Percentiles rank a stretch among this genome's conserved stretches.
phyloP scores from a whole-genome alignment of 2,797 vertebrate species.

The Nyctibius grandis region DNA sequence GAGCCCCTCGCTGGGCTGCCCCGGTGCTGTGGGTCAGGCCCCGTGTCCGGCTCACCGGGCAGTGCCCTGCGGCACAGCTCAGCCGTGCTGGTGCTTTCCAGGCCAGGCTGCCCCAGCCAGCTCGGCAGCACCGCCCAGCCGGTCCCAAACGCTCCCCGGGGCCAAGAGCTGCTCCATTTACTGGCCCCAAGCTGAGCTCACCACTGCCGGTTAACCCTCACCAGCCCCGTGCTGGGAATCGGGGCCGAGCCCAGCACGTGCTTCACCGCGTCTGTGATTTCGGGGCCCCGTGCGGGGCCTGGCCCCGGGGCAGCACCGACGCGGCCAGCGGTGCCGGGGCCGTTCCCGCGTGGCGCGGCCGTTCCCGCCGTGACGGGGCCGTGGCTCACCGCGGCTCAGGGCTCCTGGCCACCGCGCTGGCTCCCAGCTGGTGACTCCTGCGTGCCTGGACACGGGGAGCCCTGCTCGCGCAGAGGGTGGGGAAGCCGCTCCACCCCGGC shows the following conservation, averaged over 20 bases:
- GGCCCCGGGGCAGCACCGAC: background rate
- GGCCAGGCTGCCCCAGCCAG: background rate
- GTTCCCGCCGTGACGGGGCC: background rate
- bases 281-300: background rate
- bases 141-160: background rate
- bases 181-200: background rate
- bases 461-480: background rate
- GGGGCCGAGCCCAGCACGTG: background rate
- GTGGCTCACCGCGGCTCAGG: background rate
- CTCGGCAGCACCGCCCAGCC: background rate
- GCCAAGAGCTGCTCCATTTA: constrained; percentile 39
- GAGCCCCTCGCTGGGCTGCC: background rate
- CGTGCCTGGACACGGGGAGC: background rate
- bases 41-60: background rate
- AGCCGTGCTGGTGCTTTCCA: background rate
- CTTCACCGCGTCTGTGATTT: background rate
- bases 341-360: background rate
- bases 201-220: background rate
- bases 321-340: background rate
- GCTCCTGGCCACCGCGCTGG: background rate
- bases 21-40: background rate
- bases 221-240: background rate
- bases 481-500: background rate
- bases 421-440: background rate
- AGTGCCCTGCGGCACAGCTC: background rate